These are phyloP conservation scores for Spodoptera littoralis DNA, from an alignment of 2,888 invertebrate species.

Conservation along the genomic window DNA sequence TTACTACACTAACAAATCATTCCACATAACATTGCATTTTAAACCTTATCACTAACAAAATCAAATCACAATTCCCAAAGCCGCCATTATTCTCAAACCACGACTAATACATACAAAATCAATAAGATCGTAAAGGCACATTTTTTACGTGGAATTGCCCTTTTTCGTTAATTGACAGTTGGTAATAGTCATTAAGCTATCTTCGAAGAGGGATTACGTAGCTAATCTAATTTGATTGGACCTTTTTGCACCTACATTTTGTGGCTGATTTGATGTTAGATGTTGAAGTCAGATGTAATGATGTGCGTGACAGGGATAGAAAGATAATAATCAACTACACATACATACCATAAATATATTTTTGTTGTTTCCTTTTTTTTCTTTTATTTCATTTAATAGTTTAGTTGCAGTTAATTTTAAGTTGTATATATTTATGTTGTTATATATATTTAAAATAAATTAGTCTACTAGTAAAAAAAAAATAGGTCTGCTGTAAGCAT, in stretches of 20 bases:
- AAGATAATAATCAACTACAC: too few relatives aligned
- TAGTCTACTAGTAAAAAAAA: too few relatives aligned
- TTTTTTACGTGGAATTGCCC: constrained; percentile 37
- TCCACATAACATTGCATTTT: too few relatives aligned
- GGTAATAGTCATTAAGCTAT: constrained; percentile 35
- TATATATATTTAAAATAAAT: too few relatives aligned
- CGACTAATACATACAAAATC: constrained; percentile 21
- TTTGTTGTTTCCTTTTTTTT: too few relatives aligned
- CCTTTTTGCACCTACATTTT: constrained; percentile 17
- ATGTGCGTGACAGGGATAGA: constrained; percentile 3
- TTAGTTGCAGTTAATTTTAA: too few relatives aligned
- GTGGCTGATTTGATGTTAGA: neutral
- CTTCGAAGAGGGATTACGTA: constrained; percentile 24
- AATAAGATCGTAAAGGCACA: constrained; percentile 35
- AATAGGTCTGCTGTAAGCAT: too few relatives aligned
- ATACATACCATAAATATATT: too few relatives aligned
- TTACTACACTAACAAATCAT: too few relatives aligned
- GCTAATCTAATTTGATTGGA: constrained; percentile 34
- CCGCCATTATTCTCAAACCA: constrained; percentile 21
- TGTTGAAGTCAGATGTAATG: neutral
- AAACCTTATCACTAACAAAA: neutral
- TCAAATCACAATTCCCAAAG: constrained; percentile 7
- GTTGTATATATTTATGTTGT: too few relatives aligned
- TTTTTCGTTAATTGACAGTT: constrained; percentile 41
- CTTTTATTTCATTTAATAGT: too few relatives aligned